phyloP scores from a whole-genome alignment of 1,140 invertebrate species.

The Drosophila repleta region DNA sequence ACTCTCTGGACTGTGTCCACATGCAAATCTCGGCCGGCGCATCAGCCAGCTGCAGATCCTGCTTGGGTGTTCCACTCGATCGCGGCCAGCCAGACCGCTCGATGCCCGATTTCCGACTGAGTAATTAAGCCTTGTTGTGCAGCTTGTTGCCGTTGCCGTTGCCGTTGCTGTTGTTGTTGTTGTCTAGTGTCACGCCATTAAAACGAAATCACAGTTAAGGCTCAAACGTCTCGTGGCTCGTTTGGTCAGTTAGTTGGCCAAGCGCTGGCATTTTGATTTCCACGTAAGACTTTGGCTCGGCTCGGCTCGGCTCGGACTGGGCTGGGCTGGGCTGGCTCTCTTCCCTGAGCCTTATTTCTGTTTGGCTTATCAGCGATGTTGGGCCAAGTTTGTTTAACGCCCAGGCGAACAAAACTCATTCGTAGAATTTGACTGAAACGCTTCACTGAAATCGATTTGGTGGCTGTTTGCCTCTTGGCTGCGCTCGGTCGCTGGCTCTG shows the following conservation, averaged over 20 bases:
- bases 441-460: constrained; percentile 72
- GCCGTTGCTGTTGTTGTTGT: constrained; percentile 39
- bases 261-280: constrained; percentile 64
- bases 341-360: neutral
- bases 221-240: constrained; percentile 42
- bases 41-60: constrained; percentile 59
- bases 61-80: constrained; percentile 74
- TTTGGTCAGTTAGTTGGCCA: constrained; percentile 61
- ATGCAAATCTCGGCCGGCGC: constrained; percentile 67
- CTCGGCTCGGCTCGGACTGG: constrained; percentile 3
- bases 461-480: constrained; percentile 15
- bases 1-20: constrained; percentile 14
- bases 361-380: constrained; percentile 70
- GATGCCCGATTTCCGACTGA: constrained; percentile 77
- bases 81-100: constrained; percentile 20
- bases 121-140: constrained; percentile 77
- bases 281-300: constrained; percentile 61
- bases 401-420: constrained; percentile 73
- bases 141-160: constrained; percentile 46
- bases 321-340: constrained; percentile 17
- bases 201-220: constrained; percentile 79
- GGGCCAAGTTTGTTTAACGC: constrained; percentile 63
- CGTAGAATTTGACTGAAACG: constrained; percentile 67
- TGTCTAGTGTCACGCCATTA: constrained; percentile 82
- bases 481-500: neutral